Evolutionary conservation across 2,113 vertebrate species (phyloP).

Genomic region (Antechinus stuartii): DNA sequence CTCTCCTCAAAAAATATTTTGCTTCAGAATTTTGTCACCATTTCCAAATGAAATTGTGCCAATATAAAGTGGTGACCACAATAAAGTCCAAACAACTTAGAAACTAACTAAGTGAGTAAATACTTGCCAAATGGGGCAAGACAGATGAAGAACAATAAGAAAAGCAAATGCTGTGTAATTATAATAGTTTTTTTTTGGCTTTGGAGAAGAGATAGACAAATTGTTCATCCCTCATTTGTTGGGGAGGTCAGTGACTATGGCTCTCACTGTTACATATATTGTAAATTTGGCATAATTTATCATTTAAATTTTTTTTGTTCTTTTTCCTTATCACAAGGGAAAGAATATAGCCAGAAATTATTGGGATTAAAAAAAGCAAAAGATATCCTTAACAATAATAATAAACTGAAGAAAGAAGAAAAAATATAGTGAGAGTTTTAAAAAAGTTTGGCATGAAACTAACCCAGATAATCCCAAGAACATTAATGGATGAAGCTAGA

Average conservation of each 20-base stretch:
- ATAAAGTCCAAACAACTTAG: not conserved
- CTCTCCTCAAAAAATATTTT: not conserved
- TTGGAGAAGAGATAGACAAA: not conserved
- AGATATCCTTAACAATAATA: not conserved
- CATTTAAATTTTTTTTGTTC: not conserved
- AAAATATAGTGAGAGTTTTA: not conserved
- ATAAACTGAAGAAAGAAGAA: not conserved
- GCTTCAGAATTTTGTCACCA: not conserved
- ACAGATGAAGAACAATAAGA: constrained; percentile 37
- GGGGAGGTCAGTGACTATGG: not conserved
- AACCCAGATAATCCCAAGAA: not conserved
- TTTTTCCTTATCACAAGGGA: not conserved
- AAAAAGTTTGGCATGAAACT: not conserved
- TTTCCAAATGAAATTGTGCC: not conserved
- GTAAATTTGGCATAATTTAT: not conserved
- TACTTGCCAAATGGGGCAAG: not conserved
- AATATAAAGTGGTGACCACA: not conserved
- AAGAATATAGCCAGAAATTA: not conserved
- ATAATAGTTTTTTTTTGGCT: not conserved
- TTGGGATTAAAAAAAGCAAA: not conserved
- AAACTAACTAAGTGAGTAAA: not conserved
- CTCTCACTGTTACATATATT: not conserved
- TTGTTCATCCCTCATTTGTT: not conserved
- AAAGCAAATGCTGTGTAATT: not conserved
- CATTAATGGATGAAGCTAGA: not conserved